Conservation (phyloP, 2,797 vertebrate genomes). For the Emys orbicularis region DNA sequence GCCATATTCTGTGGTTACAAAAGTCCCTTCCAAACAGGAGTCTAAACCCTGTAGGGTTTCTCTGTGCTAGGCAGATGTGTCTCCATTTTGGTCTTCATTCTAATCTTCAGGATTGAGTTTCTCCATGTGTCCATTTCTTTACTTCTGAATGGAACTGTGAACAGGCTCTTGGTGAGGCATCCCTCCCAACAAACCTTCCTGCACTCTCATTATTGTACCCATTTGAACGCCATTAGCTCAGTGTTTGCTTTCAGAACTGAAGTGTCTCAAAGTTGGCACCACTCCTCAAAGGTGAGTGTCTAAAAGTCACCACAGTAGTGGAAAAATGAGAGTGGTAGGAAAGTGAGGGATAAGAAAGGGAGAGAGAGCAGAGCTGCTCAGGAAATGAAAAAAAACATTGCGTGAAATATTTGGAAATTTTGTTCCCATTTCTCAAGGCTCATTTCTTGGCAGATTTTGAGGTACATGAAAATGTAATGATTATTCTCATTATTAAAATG, state of each 20-base stretch:
- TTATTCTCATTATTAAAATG: no score
- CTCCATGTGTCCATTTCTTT: not conserved
- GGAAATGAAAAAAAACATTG: no score
- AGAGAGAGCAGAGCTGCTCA: not conserved
- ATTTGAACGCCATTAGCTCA: no score
- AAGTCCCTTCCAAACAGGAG: not conserved
- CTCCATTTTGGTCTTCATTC: not conserved
- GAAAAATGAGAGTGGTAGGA: not conserved
- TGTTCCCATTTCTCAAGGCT: no score
- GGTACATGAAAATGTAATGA: no score
- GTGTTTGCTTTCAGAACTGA: not conserved
- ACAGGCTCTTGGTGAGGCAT: not conserved
- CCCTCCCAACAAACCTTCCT: not conserved
- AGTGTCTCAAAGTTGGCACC: not conserved
- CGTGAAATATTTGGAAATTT: no score
- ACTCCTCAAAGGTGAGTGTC: no score
- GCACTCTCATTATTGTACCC: no score
- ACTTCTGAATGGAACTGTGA: fast-evolving
- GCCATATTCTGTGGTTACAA: not conserved
- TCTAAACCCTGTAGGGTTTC: not conserved
- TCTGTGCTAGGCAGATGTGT: not conserved
- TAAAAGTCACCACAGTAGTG: not conserved
- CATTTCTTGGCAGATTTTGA: no score
- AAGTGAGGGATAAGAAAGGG: not conserved
- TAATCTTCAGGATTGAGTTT: not conserved